These are phyloP conservation scores for Dusona sp. DNA, from an alignment of 2,888 invertebrate genomes.

Conservation along the genomic window DNA sequence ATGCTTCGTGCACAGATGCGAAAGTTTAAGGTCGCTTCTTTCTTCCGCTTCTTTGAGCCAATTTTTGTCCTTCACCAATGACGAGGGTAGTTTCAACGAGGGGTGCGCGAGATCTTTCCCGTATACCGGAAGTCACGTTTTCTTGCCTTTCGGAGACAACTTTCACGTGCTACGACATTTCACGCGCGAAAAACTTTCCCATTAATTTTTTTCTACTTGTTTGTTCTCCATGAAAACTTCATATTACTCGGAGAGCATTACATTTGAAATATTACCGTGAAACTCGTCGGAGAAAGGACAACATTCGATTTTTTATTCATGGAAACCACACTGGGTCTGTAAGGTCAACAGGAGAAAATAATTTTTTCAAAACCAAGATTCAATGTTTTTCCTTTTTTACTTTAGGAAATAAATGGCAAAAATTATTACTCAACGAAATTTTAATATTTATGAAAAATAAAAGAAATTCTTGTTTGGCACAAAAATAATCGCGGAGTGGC, in stretches of 20 bases:
- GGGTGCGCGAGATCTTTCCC: not conserved
- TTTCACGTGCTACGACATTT: conserved; percentile 33
- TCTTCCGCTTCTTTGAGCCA: not conserved
- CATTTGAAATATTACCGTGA: conserved; percentile 6
- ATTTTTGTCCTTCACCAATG: conserved; percentile 10
- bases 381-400: not conserved
- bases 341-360: not conserved
- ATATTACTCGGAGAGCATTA: not conserved
- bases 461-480: not conserved
- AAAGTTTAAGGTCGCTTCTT: conserved; percentile 52
- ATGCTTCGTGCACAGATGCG: conserved; percentile 22
- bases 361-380: not conserved
- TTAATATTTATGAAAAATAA: not conserved
- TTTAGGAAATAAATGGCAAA: not conserved
- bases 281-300: not conserved
- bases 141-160: not conserved
- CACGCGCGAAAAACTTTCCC: conserved; percentile 37
- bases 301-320: not conserved
- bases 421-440: not conserved
- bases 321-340: not conserved
- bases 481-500: not conserved
- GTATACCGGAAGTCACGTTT: conserved; percentile 40
- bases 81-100: conserved; percentile 14
- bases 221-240: conserved; percentile 1
- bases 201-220: conserved; percentile 2